phyloP scores from a whole-genome alignment of 2,113 vertebrate genomes.

The Protomyctophum bolini region DNA sequence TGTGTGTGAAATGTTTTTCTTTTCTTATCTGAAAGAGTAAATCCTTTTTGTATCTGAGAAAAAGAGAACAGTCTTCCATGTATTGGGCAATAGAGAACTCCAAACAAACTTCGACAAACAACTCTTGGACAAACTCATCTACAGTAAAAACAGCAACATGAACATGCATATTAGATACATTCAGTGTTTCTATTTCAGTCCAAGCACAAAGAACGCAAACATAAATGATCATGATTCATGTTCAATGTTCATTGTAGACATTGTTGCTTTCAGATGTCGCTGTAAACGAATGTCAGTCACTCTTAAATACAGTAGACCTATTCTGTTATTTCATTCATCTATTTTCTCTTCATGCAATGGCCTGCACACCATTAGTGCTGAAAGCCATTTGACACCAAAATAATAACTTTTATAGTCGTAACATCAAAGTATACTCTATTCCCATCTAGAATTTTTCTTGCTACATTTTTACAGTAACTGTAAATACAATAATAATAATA shows the following conservation, averaged over 20 bases:
- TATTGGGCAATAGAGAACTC: constrained; percentile 90
- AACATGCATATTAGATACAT: constrained; percentile 51
- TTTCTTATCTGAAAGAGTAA: constrained; percentile 65
- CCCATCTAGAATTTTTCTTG: not conserved
- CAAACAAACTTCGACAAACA: constrained; percentile 74
- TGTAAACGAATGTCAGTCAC: constrained; percentile 41
- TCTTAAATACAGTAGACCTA: constrained; percentile 18
- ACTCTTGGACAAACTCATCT: constrained; percentile 66
- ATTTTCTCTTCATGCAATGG: not conserved
- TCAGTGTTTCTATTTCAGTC: constrained; percentile 44
- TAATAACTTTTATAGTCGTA: not conserved
- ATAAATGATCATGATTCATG: constrained; percentile 20
- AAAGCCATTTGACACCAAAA: constrained; percentile 42
- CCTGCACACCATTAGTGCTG: constrained; percentile 48
- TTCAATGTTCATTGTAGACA: constrained; percentile 24
- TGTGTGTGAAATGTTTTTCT: constrained; percentile 77
- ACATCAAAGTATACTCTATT: no score
- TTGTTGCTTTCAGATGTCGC: constrained; percentile 28
- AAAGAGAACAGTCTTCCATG: constrained; percentile 91
- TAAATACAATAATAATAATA: no score
- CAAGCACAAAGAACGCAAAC: constrained; percentile 46
- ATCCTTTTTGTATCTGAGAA: constrained; percentile 84
- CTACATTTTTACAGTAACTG: not conserved
- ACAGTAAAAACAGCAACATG: constrained; percentile 54
- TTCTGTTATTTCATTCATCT: constrained; percentile 17